A percentile compares a stretch with the other conserved stretches of the same genome.
Conservation (phyloP, 2,888 invertebrate genomes). For the Labia minor region DNA sequence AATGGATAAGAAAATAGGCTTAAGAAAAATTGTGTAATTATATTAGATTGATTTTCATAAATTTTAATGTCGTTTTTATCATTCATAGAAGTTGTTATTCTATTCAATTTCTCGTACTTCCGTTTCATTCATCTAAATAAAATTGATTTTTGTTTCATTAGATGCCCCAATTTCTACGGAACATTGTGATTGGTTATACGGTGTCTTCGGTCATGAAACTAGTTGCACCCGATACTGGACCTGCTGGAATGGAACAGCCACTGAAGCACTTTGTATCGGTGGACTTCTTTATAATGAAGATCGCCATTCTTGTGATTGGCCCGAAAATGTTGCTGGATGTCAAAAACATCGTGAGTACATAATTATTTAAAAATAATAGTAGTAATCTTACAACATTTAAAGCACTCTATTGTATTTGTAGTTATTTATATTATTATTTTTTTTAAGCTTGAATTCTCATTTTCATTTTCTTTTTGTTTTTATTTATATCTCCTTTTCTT, state of each 20-base stretch:
- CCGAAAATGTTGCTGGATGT: constrained; percentile 84
- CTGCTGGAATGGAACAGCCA: constrained; percentile 89
- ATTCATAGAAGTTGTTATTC: too few relatives aligned
- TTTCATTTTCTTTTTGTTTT: too few relatives aligned
- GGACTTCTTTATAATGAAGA: constrained; percentile 82
- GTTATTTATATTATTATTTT: neutral
- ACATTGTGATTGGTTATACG: constrained; percentile 86
- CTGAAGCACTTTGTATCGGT: constrained; percentile 84
- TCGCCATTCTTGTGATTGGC: constrained; percentile 88
- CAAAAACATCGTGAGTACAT: constrained; percentile 80
- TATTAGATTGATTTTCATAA: too few relatives aligned
- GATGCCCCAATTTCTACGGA: constrained; percentile 74
- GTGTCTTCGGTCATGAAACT: constrained; percentile 87
- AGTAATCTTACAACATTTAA: constrained; percentile 18
- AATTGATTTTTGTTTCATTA: constrained; percentile 32
- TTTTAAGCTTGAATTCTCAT: constrained; percentile 13
- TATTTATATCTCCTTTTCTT: too few relatives aligned
- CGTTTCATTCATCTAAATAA: too few relatives aligned
- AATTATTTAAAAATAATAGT: neutral
- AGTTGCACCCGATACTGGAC: constrained; percentile 90
- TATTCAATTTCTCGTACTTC: too few relatives aligned
- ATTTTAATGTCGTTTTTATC: too few relatives aligned
- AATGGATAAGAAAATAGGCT: too few relatives aligned
- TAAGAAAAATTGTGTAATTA: too few relatives aligned
- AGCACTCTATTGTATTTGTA: constrained; percentile 19